Conservation (phyloP, 2,888 invertebrate species). For the Rhamnusium bicolor region DNA sequence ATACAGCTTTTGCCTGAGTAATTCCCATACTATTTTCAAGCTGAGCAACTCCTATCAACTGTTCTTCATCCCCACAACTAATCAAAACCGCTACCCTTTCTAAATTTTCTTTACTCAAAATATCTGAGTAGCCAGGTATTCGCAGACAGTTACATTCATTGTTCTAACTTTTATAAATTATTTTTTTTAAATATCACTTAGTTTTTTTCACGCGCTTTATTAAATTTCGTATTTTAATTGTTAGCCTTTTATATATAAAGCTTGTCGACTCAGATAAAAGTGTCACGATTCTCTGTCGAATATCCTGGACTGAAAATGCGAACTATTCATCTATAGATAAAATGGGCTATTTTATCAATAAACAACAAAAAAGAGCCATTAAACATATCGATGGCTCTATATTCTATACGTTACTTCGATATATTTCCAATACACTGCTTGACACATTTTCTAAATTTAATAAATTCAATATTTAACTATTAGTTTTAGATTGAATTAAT, state of each 20-base stretch:
- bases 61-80: no score
- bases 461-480: not conserved
- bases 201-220: no score
- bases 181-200: no score
- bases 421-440: not conserved
- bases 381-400: not conserved
- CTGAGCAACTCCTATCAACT: no score
- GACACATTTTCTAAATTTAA: not conserved
- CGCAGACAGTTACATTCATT: no score
- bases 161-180: no score
- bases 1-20: no score
- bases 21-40: no score
- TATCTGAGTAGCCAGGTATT: no score
- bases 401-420: not conserved
- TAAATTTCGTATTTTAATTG: no score
- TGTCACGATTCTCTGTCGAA: not conserved
- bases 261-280: not conserved
- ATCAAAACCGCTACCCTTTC: no score
- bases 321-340: not conserved
- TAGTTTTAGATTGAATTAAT: not conserved
- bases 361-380: not conserved
- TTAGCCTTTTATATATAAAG: not conserved
- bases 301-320: not conserved
- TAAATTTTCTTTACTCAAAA: no score
- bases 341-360: not conserved